phyloP scores from a whole-genome alignment of 2,888 invertebrate genomes.

The Alloscopus bannaensis region DNA sequence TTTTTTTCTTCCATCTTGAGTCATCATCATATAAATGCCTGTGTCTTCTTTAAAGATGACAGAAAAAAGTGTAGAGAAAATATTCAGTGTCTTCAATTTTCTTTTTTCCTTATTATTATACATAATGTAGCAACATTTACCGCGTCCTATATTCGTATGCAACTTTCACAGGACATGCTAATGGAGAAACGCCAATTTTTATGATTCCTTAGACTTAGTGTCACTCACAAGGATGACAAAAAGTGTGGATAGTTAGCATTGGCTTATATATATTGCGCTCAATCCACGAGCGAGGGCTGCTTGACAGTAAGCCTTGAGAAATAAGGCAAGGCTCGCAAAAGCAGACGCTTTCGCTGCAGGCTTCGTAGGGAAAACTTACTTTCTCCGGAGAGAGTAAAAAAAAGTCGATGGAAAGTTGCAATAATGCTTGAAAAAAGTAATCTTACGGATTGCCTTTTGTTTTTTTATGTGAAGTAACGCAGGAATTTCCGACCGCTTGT shows the following conservation, averaged over 20 bases:
- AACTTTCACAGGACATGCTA: conserved; percentile 25
- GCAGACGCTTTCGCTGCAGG: conserved; percentile 15
- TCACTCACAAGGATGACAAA: conserved; percentile 59
- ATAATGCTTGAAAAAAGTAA: neutral
- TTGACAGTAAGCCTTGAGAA: conserved; percentile 34
- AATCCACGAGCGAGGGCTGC: neutral
- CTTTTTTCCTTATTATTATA: conserved; percentile 18
- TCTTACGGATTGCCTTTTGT: neutral
- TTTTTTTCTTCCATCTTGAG: neutral
- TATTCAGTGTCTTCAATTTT: conserved; percentile 21
- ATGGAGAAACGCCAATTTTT: conserved; percentile 68
- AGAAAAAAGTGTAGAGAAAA: conserved; percentile 17
- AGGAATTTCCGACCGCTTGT: too few relatives aligned
- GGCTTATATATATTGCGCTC: neutral
- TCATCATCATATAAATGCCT: neutral
- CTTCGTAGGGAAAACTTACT: conserved; percentile 5
- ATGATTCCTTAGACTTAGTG: conserved; percentile 71
- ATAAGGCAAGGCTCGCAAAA: neutral
- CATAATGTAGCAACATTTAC: neutral
- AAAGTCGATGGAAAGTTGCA: conserved; percentile 1
- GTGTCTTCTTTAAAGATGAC: neutral
- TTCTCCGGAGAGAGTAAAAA: conserved; percentile 4
- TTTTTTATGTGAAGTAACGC: neutral
- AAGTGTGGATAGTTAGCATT: too few relatives aligned
- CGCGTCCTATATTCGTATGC: neutral